Base-by-base conservation (phyloP, 2,888 invertebrate species). In the Romanomermis culicivorax region DNA sequence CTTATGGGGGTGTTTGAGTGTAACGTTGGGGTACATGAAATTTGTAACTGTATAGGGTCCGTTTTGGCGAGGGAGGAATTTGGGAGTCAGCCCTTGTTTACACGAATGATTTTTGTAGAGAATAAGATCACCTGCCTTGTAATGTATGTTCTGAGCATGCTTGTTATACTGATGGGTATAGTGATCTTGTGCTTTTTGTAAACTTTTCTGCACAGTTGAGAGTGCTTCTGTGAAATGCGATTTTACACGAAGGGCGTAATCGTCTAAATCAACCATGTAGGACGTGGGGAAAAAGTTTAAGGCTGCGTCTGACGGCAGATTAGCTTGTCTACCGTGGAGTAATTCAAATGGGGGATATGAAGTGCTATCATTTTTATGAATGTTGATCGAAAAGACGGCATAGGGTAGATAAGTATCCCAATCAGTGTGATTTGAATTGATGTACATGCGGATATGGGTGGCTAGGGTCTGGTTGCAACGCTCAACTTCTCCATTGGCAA, bases 391-490 rank as follows among this genome's bases (percentile, higher is more conserved):
- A 55, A 61, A 61, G 2, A 57, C 51, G 2, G 61, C 56, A 25
- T 59, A 56, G 2, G 56, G 58, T 4, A 65, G 47, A 45, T 55
- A 56, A 14, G 56, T 3, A 54, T 66, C 65, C 65, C 65, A 66
- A 29, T 61, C 55, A 4, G 20, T 27, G 27, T 63, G 64, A 27
- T 59, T 43, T 4, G 57, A 47, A 26, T 61, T 42, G 23, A 60
- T 57, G 55, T 60, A 64, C 54, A 60, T 57, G 17, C 55, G 50
- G 2, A 66, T n/a, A 56, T 61, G 58, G 11, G 51, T 48, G 2
- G 48, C 45, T 23, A 63, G 50, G 1, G 63, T 64, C 24, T 59
- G 42, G 48, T 57, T 58, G 1, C 42, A 36, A n/a, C 60, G 17
- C 36, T 61, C 61, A 0, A 57, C 56, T 26, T 23, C 14, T 26